These are phyloP conservation scores for Caenorhabditis macrosperma DNA, from an alignment of 2,888 invertebrate genomes.

Conservation along the genomic window DNA sequence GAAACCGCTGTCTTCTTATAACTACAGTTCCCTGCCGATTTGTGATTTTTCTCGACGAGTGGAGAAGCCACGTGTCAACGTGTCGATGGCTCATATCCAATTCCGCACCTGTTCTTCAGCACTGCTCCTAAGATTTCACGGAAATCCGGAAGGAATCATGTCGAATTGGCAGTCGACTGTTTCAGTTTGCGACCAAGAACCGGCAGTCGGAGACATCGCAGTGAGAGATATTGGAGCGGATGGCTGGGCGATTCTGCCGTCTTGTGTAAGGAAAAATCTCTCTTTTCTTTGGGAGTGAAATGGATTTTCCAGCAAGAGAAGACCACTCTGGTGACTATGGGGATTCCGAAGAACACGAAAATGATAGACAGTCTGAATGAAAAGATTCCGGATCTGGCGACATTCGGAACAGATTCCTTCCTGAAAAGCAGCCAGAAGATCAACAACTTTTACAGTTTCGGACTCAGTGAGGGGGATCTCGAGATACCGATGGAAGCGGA, in stretches of 20 bases:
- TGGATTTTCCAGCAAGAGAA: constrained; percentile 18
- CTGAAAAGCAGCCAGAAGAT: not conserved
- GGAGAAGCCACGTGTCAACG: constrained; percentile 2
- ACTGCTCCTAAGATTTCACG: constrained; percentile 5
- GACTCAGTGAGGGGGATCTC: not conserved
- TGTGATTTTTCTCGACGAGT: constrained; percentile 1
- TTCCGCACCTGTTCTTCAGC: constrained; percentile 13
- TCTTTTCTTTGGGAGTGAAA: not conserved
- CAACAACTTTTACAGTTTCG: constrained; percentile 2
- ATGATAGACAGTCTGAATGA: not conserved
- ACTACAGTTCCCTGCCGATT: constrained; percentile 3
- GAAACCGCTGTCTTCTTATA: not conserved
- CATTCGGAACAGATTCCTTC: constrained; percentile 10
- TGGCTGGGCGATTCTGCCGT: constrained; percentile 6
- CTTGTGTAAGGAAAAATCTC: not conserved
- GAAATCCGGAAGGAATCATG: constrained; percentile 16
- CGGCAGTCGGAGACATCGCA: constrained; percentile 10
- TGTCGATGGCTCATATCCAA: not conserved
- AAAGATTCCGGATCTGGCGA: constrained; percentile 9
- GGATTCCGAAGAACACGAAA: not conserved
- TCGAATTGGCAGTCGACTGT: constrained; percentile 14
- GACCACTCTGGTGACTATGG: constrained; percentile 6
- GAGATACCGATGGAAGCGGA: not conserved
- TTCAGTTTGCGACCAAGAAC: constrained; percentile 17
- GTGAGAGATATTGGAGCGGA: constrained; percentile 3